phyloP scores from a whole-genome alignment of 2,113 vertebrate genomes.

The Lepus europaeus region DNA sequence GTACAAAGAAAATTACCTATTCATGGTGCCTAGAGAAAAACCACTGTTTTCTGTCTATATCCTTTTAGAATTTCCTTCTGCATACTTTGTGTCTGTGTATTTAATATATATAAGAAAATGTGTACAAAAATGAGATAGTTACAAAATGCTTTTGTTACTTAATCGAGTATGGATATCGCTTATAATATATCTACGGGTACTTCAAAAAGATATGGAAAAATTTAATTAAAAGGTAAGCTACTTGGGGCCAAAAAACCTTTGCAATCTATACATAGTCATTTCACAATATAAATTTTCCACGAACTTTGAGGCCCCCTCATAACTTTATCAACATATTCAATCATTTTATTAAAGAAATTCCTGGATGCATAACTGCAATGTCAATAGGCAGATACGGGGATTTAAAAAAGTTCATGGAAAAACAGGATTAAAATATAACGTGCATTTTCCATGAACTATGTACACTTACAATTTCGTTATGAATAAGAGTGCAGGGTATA shows the following conservation, averaged over 20 bases:
- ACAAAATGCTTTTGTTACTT: not conserved
- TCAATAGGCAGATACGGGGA: not conserved
- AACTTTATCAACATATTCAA: slow-evolving; percentile 2
- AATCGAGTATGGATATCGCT: not conserved
- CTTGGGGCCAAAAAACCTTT: too few species aligned
- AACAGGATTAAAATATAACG: too few species aligned
- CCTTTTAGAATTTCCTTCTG: slow-evolving; percentile 1
- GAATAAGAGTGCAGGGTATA: not conserved
- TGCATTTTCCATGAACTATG: too few species aligned
- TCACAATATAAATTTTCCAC: not conserved
- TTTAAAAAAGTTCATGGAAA: too few species aligned
- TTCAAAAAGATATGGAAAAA: too few species aligned
- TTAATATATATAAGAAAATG: not conserved
- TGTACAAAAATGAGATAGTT: not conserved
- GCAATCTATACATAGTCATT: too few species aligned
- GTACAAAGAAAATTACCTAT: slow-evolving; percentile 17
- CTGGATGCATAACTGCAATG: not conserved
- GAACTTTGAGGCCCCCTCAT: not conserved
- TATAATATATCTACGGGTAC: not conserved
- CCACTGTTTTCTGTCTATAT: not conserved
- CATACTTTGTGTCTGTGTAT: not conserved
- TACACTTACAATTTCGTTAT: not conserved
- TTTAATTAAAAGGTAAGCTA: too few species aligned
- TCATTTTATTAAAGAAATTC: slow-evolving; percentile 51
- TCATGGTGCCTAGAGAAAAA: slow-evolving; percentile 35